phyloP scores from a whole-genome alignment of 30 jellyfish, hydroid and myxozoan genomes.

The Turritopsis dohrnii region DNA sequence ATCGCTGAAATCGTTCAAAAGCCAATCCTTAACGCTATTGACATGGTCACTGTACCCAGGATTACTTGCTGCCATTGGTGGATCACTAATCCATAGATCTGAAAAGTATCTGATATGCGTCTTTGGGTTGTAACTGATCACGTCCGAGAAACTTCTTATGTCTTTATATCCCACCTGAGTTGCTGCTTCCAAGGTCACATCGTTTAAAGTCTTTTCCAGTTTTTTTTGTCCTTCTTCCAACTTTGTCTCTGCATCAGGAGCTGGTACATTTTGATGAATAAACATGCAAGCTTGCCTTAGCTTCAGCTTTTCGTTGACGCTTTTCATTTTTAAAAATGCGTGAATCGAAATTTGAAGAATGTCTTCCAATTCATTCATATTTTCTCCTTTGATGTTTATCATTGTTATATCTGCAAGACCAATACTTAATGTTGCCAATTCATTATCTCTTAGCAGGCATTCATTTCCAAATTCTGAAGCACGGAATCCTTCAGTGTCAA shows the following conservation, averaged over 20 bases:
- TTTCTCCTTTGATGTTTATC: slow-evolving; percentile 25
- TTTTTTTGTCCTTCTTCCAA: not conserved
- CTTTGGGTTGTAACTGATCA: not conserved
- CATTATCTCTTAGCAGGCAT: slow-evolving; percentile 4
- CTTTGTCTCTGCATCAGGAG: not conserved
- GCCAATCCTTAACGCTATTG: not conserved
- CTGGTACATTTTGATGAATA: slow-evolving; percentile 19
- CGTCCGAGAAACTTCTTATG: not conserved
- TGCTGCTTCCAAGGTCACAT: not conserved
- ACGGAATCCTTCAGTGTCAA: slow-evolving; percentile 31
- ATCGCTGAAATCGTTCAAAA: not conserved
- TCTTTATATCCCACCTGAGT: not conserved
- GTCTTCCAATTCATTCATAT: slow-evolving; percentile 13
- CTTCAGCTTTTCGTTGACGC: slow-evolving; percentile 2
- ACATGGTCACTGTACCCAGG: not conserved
- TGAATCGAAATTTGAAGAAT: slow-evolving; percentile 19
- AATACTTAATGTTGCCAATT: slow-evolving; percentile 25
- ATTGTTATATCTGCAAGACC: slow-evolving; percentile 32
- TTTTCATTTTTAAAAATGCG: slow-evolving; percentile 25
- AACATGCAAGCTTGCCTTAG: slow-evolving; percentile 14
- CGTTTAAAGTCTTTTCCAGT: not conserved
- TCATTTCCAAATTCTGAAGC: slow-evolving; percentile 21
- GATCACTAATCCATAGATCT: not conserved
- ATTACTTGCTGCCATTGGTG: not conserved
- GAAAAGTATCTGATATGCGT: not conserved